Percentiles rank a stretch among this genome's conserved stretches.
phyloP scores from a whole-genome alignment of 2,888 invertebrate species.

The Myathropa florea region DNA sequence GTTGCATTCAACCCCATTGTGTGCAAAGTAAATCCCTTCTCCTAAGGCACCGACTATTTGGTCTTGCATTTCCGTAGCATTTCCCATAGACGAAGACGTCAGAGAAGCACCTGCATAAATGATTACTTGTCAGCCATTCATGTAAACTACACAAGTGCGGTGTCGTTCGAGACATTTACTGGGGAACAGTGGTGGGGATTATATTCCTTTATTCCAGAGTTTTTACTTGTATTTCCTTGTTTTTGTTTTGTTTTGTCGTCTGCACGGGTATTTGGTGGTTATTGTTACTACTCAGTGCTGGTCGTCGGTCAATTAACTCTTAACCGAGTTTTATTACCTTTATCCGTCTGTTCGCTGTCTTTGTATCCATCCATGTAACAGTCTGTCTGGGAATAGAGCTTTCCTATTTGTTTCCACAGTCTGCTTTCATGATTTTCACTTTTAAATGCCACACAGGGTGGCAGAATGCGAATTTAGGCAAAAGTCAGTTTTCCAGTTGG shows the following conservation, averaged over 20 bases:
- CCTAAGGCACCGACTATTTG: background rate
- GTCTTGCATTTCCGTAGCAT: constrained; percentile 29
- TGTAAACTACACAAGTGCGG: constrained; percentile 31
- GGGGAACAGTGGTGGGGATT: constrained; percentile 7
- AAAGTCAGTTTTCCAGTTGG: no score
- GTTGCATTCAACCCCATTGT: constrained; percentile 55
- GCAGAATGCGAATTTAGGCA: no score
- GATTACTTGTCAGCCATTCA: background rate
- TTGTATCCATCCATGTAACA: background rate
- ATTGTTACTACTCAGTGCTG: constrained; percentile 7
- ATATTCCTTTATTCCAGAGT: constrained; percentile 4
- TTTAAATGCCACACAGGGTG: no score
- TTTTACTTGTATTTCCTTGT: constrained; percentile 26
- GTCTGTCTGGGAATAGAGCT: constrained; percentile 2
- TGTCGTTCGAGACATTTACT: constrained; percentile 1
- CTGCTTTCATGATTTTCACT: no score
- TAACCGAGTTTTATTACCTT: constrained; percentile 55
- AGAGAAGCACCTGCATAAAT: background rate
- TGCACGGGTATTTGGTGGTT: background rate
- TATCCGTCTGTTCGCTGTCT: constrained; percentile 40
- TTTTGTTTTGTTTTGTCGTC: constrained; percentile 3
- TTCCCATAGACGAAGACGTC: constrained; percentile 14
- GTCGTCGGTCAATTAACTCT: constrained; percentile 66
- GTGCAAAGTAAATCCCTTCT: constrained; percentile 39
- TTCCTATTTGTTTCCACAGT: background rate